Percentiles rank a stretch among this genome's conserved stretches.
Conservation (phyloP, 2,888 invertebrate genomes). For the Maniola hyperantus region DNA sequence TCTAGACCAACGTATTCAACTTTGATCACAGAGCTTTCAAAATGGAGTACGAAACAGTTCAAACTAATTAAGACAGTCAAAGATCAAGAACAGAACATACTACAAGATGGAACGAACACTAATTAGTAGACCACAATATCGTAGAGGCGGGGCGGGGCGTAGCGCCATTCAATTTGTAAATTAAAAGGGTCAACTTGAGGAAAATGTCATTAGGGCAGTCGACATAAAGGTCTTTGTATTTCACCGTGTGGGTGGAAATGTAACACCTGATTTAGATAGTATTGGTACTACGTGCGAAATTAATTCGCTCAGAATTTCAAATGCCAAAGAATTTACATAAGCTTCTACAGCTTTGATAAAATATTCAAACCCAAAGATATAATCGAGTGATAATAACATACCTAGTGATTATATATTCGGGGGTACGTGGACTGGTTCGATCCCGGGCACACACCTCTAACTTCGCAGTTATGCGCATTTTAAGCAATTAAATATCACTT, state of each 20-base stretch:
- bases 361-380: background rate
- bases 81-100: slow-evolving; percentile 37
- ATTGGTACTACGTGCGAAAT: background rate
- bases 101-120: slow-evolving; percentile 39
- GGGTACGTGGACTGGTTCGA: too few species aligned
- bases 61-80: slow-evolving; percentile 38
- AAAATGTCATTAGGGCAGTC: slow-evolving; percentile 42
- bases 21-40: slow-evolving; percentile 10
- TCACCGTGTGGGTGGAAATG: slow-evolving; percentile 19
- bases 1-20: background rate
- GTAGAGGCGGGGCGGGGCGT: slow-evolving; percentile 34
- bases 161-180: slow-evolving; percentile 44
- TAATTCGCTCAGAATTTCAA: slow-evolving; percentile 1
- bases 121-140: slow-evolving; percentile 42
- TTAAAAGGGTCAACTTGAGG: slow-evolving; percentile 43
- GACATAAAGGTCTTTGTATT: slow-evolving; percentile 35
- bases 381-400: too few species aligned
- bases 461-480: too few species aligned
- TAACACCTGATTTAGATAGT: slow-evolving; percentile 24
- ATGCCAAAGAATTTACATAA: slow-evolving; percentile 3
- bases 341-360: background rate
- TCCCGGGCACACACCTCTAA: too few species aligned
- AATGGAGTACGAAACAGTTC: slow-evolving; percentile 29
- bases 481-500: too few species aligned
- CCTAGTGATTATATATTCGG: too few species aligned